phyloP scores from a whole-genome alignment of 2,113 vertebrate genomes.

The Cryptotis parvus region DNA sequence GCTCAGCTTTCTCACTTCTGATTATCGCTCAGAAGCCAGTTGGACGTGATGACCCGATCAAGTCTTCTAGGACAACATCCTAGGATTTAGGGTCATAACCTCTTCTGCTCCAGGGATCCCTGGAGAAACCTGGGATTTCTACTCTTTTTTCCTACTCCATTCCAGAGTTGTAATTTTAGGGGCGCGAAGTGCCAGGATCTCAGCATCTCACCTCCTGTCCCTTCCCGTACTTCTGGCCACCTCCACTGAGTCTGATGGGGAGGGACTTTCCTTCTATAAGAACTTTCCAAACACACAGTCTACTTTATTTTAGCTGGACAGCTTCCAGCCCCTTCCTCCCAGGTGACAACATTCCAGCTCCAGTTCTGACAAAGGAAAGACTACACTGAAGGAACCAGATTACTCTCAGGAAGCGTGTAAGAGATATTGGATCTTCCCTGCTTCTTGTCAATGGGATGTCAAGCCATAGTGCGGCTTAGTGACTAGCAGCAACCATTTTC shows the following conservation, averaged over 20 bases:
- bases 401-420: neutral
- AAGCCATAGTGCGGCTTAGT: too few species aligned
- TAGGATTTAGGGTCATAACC: neutral
- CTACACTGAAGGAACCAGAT: neutral
- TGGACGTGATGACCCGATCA: neutral
- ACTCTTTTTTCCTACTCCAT: neutral
- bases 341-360: neutral
- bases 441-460: neutral
- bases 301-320: neutral
- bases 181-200: neutral
- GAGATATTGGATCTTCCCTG: neutral
- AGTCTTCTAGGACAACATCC: neutral
- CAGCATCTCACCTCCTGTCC: neutral
- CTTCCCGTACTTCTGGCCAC: neutral
- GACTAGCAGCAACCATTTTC: neutral
- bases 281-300: constrained; percentile 19
- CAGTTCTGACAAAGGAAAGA: neutral
- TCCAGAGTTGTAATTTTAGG: neutral
- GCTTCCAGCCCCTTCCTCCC: neutral
- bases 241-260: neutral
- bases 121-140: neutral
- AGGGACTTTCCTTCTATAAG: neutral
- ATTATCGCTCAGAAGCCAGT: neutral
- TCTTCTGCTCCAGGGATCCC: neutral
- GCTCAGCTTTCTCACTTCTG: neutral